Conservation (phyloP, 92 coral and sea anemone species). For the Paragorgia papillata region DNA sequence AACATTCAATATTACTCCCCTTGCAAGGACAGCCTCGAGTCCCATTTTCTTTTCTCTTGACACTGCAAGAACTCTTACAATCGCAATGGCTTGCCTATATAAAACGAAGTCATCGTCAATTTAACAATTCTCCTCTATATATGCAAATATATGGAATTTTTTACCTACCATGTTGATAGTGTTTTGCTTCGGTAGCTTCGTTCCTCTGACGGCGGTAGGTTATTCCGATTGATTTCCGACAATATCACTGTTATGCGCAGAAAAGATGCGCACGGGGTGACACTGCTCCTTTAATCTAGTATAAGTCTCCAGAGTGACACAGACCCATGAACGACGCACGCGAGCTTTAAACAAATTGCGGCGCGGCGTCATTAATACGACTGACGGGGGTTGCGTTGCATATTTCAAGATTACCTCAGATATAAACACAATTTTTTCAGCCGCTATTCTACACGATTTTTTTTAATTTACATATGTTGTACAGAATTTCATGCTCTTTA, state of each 20-base stretch:
- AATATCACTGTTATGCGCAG: conserved; percentile 5
- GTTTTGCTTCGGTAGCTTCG: neutral
- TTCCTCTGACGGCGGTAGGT: neutral
- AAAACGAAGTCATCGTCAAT: too few relatives aligned
- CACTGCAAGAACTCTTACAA: conserved; percentile 36
- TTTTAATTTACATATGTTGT: too few relatives aligned
- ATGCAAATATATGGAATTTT: neutral
- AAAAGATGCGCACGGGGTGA: conserved; percentile 16
- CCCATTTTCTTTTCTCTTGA: conserved; percentile 34
- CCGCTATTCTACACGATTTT: too few relatives aligned
- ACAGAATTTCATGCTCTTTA: too few relatives aligned
- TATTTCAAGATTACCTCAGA: too few relatives aligned
- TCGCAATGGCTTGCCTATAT: conserved; percentile 21
- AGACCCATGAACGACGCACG: too few relatives aligned
- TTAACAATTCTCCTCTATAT: neutral
- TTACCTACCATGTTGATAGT: conserved; percentile 3
- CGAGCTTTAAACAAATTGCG: too few relatives aligned
- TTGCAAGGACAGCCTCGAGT: conserved; percentile 51
- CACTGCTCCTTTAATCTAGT: conserved; percentile 20
- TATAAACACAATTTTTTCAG: too few relatives aligned
- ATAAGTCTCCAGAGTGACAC: too few relatives aligned
- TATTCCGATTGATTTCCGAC: conserved; percentile 6
- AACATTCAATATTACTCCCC: conserved; percentile 37
- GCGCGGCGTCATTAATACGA: too few relatives aligned
- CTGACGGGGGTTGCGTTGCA: too few relatives aligned